Conservation (phyloP, 2,113 vertebrate genomes). For the Petromus typicus region DNA sequence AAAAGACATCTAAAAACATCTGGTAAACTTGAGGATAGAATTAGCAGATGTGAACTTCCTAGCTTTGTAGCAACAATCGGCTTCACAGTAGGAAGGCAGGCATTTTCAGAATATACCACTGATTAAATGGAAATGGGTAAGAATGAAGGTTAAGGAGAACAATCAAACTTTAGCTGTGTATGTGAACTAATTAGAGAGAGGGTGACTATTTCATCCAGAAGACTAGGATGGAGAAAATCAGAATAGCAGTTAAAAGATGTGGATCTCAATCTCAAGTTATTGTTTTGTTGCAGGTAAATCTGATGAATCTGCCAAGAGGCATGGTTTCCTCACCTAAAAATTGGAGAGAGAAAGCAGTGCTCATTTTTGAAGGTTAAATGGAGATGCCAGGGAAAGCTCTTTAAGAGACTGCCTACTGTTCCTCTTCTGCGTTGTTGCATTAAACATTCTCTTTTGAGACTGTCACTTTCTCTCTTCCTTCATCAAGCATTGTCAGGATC, state of each 20-base stretch:
- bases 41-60: not conserved
- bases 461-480: not conserved
- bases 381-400: not conserved
- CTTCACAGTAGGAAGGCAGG: not conserved
- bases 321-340: not conserved
- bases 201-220: not conserved
- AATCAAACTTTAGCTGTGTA: not conserved
- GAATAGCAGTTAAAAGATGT: not conserved
- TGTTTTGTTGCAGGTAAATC: not conserved
- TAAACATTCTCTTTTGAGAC: not conserved
- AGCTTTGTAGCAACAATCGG: not conserved
- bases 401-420: not conserved
- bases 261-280: not conserved
- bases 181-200: not conserved
- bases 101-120: not conserved
- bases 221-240: not conserved
- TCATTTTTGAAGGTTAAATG: not conserved
- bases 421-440: not conserved
- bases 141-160: not conserved
- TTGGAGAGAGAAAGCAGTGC: too few relatives aligned
- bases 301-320: not conserved
- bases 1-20: conserved; percentile 48
- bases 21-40: conserved; percentile 27
- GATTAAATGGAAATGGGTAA: not conserved
- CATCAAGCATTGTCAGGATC: not conserved